Conservation (phyloP, 2,797 vertebrate genomes). For the Neosalanx taihuensis region DNA sequence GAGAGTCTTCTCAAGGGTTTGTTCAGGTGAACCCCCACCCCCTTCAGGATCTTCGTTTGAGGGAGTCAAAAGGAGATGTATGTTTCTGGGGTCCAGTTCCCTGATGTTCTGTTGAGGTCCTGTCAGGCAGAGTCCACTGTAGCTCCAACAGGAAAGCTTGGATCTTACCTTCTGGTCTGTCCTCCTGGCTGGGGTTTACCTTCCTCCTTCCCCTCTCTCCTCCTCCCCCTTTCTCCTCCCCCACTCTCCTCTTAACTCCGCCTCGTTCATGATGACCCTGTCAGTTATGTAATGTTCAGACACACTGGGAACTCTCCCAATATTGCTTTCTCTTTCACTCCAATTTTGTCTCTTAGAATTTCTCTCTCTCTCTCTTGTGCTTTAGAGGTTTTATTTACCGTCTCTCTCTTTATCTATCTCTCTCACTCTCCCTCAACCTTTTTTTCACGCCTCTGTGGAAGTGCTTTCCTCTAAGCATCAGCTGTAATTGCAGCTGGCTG, state of each 20-base stretch:
- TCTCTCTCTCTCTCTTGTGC: neutral
- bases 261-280: neutral
- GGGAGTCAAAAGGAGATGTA: neutral
- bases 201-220: conserved; percentile 19
- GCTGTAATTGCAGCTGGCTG: conserved; percentile 42
- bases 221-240: neutral
- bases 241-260: conserved; percentile 3
- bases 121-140: neutral
- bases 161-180: neutral
- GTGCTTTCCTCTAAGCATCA: conserved; percentile 30
- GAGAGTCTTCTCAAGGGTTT: neutral
- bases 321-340: conserved; percentile 20
- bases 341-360: conserved; percentile 7
- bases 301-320: neutral
- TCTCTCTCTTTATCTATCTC: neutral
- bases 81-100: neutral
- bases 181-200: conserved; percentile 18
- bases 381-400: neutral
- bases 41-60: neutral
- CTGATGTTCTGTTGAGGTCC: neutral
- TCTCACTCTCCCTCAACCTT: neutral
- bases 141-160: neutral
- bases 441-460: conserved; percentile 16
- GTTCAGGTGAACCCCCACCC: neutral
- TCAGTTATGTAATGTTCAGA: conserved; percentile 16